Evolutionary conservation across 2,113 vertebrate species (phyloP).

Genomic region (Anthoscopus minutus): DNA sequence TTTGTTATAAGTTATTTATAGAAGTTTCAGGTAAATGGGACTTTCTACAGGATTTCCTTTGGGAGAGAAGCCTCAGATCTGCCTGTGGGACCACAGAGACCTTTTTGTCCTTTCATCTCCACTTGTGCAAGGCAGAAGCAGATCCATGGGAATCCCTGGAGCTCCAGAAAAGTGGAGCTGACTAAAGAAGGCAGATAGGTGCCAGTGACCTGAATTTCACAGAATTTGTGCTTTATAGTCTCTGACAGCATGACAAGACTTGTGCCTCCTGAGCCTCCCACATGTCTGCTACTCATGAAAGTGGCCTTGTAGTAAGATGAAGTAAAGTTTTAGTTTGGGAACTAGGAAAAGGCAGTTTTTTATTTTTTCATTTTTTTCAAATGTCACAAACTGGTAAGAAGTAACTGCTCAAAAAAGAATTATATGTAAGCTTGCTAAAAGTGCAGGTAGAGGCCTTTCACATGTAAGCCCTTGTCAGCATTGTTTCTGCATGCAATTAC

Average conservation of each 20-base stretch:
- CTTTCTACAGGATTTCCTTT: neutral
- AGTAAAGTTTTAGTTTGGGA: neutral
- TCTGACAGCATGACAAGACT: constrained; percentile 1
- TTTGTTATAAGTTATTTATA: neutral
- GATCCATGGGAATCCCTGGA: neutral
- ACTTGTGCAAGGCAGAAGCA: neutral
- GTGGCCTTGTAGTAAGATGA: neutral
- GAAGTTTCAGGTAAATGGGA: neutral
- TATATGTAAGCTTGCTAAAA: neutral
- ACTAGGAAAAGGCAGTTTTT: neutral
- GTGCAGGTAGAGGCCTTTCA: neutral
- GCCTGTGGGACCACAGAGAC: neutral
- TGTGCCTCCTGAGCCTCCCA: neutral
- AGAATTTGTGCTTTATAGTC: neutral
- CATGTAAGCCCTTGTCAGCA: neutral
- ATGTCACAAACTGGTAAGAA: neutral
- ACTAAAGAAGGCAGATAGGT: neutral
- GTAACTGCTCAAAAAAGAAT: neutral
- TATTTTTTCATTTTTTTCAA: neutral
- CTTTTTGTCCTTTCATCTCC: neutral
- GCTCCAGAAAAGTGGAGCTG: neutral
- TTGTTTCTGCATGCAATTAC: neutral
- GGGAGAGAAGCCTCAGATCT: neutral
- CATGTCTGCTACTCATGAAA: neutral
- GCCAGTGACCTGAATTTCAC: constrained; percentile 37